A percentile compares a stretch with the other conserved stretches of the same genome.
phyloP scores from a whole-genome alignment of 2,797 vertebrate genomes.

The Heterohyrax brucei region DNA sequence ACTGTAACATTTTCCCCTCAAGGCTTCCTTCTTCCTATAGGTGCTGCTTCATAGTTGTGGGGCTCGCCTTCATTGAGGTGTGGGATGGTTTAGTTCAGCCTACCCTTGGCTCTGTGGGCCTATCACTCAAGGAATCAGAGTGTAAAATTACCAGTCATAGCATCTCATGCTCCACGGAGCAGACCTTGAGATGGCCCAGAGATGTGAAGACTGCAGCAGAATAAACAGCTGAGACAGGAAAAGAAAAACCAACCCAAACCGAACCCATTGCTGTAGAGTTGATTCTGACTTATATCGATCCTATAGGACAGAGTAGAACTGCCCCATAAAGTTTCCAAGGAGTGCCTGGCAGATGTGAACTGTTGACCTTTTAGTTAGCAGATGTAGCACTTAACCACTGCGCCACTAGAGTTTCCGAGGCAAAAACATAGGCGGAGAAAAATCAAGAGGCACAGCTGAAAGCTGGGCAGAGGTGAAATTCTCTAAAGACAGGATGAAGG shows the following conservation, averaged over 20 bases:
- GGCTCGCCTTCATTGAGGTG: not conserved
- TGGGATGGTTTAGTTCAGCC: not conserved
- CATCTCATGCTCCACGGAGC: not conserved
- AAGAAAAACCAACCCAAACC: no score
- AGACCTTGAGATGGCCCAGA: not conserved
- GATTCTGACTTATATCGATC: no score
- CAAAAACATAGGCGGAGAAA: not conserved
- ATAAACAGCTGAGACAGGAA: not conserved
- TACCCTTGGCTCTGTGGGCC: not conserved
- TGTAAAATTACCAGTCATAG: rapidly evolving
- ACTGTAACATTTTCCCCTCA: not conserved
- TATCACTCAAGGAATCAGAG: not conserved
- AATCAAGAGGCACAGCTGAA: not conserved
- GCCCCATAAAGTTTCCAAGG: no score
- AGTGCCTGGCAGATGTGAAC: no score
- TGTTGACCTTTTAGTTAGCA: no score
- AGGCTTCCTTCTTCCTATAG: not conserved
- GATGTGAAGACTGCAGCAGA: rapidly evolving
- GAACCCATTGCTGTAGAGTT: no score
- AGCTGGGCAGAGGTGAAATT: not conserved
- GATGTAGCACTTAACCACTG: no score
- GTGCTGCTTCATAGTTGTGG: not conserved
- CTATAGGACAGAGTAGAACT: no score
- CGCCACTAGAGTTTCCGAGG: no score
- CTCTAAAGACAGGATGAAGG: not conserved